A percentile compares a stretch with the other conserved stretches of the same genome.
These are phyloP conservation scores for Cottoperca gobio DNA, from an alignment of 2,797 vertebrate species.

Conservation along the genomic window DNA sequence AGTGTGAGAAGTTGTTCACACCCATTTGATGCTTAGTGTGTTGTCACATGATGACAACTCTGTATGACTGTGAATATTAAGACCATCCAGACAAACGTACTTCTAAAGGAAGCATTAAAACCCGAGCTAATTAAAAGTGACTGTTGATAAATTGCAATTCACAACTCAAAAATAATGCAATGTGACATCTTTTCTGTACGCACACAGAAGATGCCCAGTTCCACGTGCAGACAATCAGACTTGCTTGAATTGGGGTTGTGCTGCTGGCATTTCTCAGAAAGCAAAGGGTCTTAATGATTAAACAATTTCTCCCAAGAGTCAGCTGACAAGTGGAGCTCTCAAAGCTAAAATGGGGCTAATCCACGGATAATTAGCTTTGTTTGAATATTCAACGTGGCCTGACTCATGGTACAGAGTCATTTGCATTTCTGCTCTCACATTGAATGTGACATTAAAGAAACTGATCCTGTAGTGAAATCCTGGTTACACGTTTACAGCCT, in stretches of 20 bases:
- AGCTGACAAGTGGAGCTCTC: conserved; percentile 66
- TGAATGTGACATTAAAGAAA: conserved; percentile 41
- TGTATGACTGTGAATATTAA: conserved; percentile 15
- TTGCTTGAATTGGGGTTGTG: background rate
- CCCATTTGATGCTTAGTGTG: conserved; percentile 55
- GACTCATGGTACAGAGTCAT: conserved; percentile 48
- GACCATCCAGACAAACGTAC: conserved; percentile 10
- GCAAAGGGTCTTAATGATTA: conserved; percentile 62
- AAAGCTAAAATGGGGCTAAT: conserved; percentile 70
- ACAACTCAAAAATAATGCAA: conserved; percentile 21
- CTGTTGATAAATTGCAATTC: conserved; percentile 37
- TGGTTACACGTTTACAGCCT: background rate
- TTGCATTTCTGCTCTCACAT: conserved; percentile 45
- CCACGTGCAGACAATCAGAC: background rate
- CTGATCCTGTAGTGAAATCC: conserved; percentile 13
- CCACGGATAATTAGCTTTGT: conserved; percentile 77
- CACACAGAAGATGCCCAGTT: background rate
- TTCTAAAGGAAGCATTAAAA: conserved; percentile 12
- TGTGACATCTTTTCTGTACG: conserved; percentile 13
- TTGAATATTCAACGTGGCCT: conserved; percentile 70
- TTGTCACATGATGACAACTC: conserved; percentile 31
- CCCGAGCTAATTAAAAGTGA: conserved; percentile 18
- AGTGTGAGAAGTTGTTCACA: conserved; percentile 73
- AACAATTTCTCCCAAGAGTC: conserved; percentile 58
- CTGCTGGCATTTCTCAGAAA: conserved; percentile 58